Conservation (phyloP, 1,140 invertebrate species). For the Drosophila sucinea region DNA sequence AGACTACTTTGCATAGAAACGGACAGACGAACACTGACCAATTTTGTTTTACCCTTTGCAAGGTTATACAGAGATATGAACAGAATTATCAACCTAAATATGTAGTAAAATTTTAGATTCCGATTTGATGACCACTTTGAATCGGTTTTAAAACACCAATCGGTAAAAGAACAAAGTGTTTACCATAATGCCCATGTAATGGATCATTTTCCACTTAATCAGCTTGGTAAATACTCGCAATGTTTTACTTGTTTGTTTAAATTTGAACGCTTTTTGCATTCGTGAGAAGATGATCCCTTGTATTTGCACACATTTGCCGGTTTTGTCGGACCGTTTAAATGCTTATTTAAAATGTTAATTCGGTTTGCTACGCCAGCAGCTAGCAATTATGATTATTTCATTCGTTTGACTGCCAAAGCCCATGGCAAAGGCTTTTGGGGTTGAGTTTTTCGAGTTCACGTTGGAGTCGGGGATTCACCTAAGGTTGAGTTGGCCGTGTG, state of each 20-base stretch:
- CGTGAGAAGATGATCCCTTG: neutral
- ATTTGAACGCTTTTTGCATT: neutral
- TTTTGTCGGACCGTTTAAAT: conserved; percentile 11
- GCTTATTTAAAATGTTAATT: conserved; percentile 69
- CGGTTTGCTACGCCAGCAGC: conserved; percentile 39
- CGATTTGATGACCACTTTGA: no score
- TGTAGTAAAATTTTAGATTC: no score
- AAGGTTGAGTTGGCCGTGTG: conserved; percentile 16
- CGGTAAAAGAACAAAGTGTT: no score
- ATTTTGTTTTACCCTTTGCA: no score
- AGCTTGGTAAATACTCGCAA: conserved; percentile 2
- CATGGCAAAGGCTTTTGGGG: conserved; percentile 6
- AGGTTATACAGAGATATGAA: no score
- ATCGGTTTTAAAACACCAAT: no score
- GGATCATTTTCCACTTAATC: neutral
- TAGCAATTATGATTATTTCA: conserved; percentile 67
- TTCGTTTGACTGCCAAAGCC: conserved; percentile 32
- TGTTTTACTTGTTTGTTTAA: neutral
- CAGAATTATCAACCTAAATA: no score
- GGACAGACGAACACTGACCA: no score
- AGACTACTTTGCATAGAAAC: no score
- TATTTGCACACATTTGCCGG: conserved; percentile 35
- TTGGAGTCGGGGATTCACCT: neutral
- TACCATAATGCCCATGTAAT: neutral
- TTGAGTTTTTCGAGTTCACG: neutral